Percentiles rank a stretch among this genome's conserved stretches.
These are phyloP conservation scores for Allolobophora icterica DNA, from an alignment of 2,888 invertebrate genomes.

Conservation along the genomic window DNA sequence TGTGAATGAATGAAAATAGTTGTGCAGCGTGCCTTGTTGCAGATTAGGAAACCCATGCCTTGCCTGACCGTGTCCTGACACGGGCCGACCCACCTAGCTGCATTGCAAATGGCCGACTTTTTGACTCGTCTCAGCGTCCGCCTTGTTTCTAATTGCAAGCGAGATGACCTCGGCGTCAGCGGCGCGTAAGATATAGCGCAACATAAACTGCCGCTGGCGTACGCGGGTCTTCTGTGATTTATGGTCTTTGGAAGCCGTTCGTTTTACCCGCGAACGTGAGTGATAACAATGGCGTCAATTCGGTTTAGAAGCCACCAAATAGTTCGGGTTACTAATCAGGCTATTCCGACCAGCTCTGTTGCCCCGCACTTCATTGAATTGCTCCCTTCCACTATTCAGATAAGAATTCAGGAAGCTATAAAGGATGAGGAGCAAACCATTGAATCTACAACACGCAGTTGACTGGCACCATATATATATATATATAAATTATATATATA, in stretches of 20 bases:
- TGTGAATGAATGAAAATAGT: background rate
- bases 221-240: background rate
- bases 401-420: background rate
- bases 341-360: background rate
- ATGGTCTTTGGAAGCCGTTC: background rate
- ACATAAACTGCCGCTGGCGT: background rate
- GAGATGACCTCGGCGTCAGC: background rate
- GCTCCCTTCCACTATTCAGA: background rate
- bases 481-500: too few species aligned
- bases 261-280: background rate
- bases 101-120: slow-evolving; percentile 10
- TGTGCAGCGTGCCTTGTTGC: background rate
- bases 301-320: background rate
- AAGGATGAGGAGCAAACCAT: background rate
- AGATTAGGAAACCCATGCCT: background rate
- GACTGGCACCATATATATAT: too few species aligned
- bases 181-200: background rate
- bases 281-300: background rate
- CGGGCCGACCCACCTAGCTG: background rate
- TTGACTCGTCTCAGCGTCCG: background rate
- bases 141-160: background rate
- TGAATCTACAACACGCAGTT: background rate
- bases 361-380: background rate
- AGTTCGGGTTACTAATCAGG: background rate
- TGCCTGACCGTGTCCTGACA: background rate